Conservation (phyloP, 1,140 invertebrate species). For the Orussus abietinus region DNA sequence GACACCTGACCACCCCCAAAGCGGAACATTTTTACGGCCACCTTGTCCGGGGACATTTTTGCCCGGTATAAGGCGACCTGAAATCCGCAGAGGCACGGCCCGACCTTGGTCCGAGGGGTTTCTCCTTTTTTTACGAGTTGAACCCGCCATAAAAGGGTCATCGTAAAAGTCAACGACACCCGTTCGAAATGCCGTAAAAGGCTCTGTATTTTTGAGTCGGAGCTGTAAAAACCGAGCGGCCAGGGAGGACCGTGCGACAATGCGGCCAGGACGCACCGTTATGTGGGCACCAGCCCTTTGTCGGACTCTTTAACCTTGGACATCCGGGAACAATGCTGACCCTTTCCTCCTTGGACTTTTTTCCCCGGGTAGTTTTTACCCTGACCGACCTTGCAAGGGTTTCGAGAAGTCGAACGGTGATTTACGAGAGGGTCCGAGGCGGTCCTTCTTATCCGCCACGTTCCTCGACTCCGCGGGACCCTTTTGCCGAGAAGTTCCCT, state of each 20-base stretch:
- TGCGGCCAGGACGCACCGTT: conserved; percentile 24
- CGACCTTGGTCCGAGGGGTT: conserved; percentile 36
- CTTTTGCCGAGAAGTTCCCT: too few species aligned
- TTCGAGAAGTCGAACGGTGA: conserved; percentile 11
- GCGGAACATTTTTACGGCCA: too few species aligned
- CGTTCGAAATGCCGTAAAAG: conserved; percentile 39
- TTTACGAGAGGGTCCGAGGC: conserved; percentile 18
- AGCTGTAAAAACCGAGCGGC: conserved; percentile 18
- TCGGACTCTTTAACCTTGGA: conserved; percentile 18
- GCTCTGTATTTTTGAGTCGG: conserved; percentile 6
- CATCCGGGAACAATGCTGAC: conserved; percentile 32
- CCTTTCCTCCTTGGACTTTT: conserved; percentile 25
- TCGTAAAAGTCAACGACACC: conserved; percentile 34
- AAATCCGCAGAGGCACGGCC: too few species aligned
- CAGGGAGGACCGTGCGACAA: conserved; percentile 20
- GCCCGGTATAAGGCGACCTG: too few species aligned
- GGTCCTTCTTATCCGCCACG: conserved; percentile 14
- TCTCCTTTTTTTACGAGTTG: conserved; percentile 36
- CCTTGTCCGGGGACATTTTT: too few species aligned
- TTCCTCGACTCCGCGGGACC: too few species aligned
- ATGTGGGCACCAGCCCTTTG: conserved; percentile 25
- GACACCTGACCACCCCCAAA: too few species aligned
- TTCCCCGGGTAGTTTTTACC: conserved; percentile 5
- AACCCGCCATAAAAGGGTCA: conserved; percentile 33
- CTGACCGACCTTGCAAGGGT: conserved; percentile 18